These are phyloP conservation scores for Spisula subtruncata DNA, from an alignment of 2,888 invertebrate species.

Conservation along the genomic window DNA sequence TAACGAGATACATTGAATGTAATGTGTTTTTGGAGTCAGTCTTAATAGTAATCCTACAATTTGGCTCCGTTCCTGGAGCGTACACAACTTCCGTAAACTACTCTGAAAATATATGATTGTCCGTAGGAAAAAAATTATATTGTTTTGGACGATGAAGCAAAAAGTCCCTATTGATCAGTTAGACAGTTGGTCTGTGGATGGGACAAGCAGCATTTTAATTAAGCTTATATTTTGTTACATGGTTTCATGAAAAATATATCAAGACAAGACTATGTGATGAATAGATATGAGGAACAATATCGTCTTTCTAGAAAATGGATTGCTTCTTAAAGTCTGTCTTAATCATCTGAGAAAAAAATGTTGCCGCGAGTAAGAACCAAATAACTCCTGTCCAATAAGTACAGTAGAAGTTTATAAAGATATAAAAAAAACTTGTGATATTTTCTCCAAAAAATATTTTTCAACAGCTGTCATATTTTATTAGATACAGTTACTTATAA, in stretches of 20 bases:
- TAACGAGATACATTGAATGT: background rate
- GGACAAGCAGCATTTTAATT: background rate
- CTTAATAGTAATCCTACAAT: background rate
- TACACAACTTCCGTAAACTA: background rate
- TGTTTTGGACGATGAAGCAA: background rate
- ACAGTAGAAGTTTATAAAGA: too few species aligned
- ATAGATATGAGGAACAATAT: background rate
- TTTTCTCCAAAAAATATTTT: too few species aligned
- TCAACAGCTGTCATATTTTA: too few species aligned
- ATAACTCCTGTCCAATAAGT: too few species aligned
- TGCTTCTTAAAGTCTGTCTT: too few species aligned
- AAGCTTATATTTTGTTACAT: background rate
- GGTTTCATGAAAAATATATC: background rate
- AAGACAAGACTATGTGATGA: background rate
- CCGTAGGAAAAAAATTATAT: background rate
- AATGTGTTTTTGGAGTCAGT: background rate
- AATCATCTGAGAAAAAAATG: too few species aligned
- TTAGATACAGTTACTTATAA: too few species aligned
- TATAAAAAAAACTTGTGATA: too few species aligned
- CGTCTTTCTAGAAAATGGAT: too few species aligned
- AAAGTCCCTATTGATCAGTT: background rate
- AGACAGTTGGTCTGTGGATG: background rate
- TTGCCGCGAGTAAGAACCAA: too few species aligned
- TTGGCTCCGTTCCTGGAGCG: background rate
- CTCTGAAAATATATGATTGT: background rate